Evolutionary conservation across 1,140 invertebrate species (phyloP), one percentile per base, ranked within the genome.

Genomic region (Formica exsecta): DNA sequence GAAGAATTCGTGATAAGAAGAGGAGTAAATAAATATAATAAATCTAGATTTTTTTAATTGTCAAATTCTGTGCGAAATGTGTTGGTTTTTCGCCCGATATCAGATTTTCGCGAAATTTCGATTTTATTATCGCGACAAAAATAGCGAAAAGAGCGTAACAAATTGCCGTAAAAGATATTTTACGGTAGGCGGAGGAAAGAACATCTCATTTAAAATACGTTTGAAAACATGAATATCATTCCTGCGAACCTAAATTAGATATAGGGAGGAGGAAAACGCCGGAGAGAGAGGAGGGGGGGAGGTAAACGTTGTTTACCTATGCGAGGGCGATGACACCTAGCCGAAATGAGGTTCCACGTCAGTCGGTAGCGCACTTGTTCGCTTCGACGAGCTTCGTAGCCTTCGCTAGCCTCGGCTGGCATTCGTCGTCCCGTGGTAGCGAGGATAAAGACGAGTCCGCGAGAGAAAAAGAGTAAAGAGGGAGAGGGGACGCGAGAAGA

Each of bases 311-410:
- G 87, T 86, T 89, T 89, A 89, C 75, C 48, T 62, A 70, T 29
- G 22, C 32, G 79, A 89, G 89, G 89, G 48, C 89, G 89, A 89
- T 89, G 89, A 90, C 89, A 89, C 62, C 59, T 57, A 86, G 59
- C 66, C 89, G 85, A 90, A 90, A 90, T 71, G 89, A 89, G 88
- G 88, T 90, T 89, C 85, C 87, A 81, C 84, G 71, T 89, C 68
- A 59, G 73, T 74, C 13, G 71, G 74, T 61, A 75, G 59, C 36
- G 62, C 66, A 73, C 68, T 90, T 90, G 77, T 90, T 88, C 57
- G 86, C 68, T 65, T 57, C 68, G 57, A 65, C 75, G 74, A 44
- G 65, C 25, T 29, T 91, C 64, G 80, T 83, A 91, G 87, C 89
- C 90, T 70, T 91, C 87, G 90, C 89, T 90, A 91, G 86, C 76